These are phyloP conservation scores for Polymixis flavicincta DNA, from an alignment of 2,888 invertebrate genomes.

Conservation along the genomic window DNA sequence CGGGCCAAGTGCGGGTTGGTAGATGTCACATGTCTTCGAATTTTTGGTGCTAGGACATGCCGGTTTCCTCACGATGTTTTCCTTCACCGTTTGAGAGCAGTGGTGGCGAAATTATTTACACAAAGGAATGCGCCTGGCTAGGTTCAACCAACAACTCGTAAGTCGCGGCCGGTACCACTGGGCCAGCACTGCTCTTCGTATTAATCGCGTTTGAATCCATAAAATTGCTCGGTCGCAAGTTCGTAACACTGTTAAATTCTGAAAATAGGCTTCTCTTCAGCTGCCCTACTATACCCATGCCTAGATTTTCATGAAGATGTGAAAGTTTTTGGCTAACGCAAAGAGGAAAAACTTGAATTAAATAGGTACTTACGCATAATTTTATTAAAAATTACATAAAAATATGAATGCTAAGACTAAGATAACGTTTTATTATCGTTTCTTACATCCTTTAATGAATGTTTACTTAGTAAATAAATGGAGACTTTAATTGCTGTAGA, in stretches of 20 bases:
- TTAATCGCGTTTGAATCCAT: background rate
- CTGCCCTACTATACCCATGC: background rate
- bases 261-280: background rate
- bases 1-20: too few relatives aligned
- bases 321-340: background rate
- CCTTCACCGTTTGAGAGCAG: too few relatives aligned
- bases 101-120: too few relatives aligned
- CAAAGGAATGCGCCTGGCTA: too few relatives aligned
- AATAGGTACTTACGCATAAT: background rate
- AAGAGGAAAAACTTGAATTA: background rate
- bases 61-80: too few relatives aligned
- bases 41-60: too few relatives aligned
- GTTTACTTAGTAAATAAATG: conserved; percentile 12
- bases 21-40: too few relatives aligned
- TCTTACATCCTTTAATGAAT: background rate
- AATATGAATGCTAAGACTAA: background rate
- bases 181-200: too few relatives aligned
- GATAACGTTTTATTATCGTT: conserved; percentile 8
- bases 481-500: conserved; percentile 12
- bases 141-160: too few relatives aligned
- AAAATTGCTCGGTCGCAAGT: background rate
- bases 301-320: background rate
- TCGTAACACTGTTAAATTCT: background rate
- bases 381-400: background rate
- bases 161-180: too few relatives aligned